Conservation (phyloP, 2,888 invertebrate genomes). For the Druceiella hillmani region DNA sequence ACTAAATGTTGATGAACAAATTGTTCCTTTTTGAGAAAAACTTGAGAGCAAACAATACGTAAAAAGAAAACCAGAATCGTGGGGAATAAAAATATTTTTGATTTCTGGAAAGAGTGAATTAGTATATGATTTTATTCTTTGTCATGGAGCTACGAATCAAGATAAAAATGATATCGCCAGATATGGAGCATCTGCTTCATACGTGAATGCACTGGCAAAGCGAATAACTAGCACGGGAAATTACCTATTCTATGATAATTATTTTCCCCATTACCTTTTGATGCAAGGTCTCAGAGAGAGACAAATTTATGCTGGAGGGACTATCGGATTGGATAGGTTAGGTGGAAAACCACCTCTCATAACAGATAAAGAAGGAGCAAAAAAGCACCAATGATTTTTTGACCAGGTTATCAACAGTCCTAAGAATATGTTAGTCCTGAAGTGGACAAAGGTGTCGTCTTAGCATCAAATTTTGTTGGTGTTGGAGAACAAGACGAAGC, state of each 20-base stretch:
- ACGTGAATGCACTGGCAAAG: no score
- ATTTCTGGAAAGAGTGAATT: conserved; percentile 4
- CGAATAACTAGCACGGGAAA: conserved; percentile 1
- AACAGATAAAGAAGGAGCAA: no score
- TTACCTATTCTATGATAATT: conserved; percentile 5
- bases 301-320: conserved; percentile 6
- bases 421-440: no score
- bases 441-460: conserved; percentile 3
- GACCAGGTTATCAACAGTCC: no score
- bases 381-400: no score
- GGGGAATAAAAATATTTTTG: conserved; percentile 4
- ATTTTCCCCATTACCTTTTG: conserved; percentile 2
- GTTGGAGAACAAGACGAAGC: conserved; percentile 4
- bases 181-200: no score
- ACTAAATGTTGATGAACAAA: conserved; percentile 5
- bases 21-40: conserved; percentile 2
- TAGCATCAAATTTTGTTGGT: conserved; percentile 4
- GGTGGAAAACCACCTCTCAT: no score
- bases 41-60: conserved; percentile 4
- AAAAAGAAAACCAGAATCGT: conserved; percentile 3
- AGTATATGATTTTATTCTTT: conserved; percentile 4
- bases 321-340: conserved; percentile 1
- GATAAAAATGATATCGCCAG: conserved; percentile 3
- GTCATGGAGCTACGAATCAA: conserved; percentile 4
- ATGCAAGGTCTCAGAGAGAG: no score